Evolutionary conservation across 2,797 vertebrate genomes (phyloP).

Genomic region (Crenuchus spilurus): DNA sequence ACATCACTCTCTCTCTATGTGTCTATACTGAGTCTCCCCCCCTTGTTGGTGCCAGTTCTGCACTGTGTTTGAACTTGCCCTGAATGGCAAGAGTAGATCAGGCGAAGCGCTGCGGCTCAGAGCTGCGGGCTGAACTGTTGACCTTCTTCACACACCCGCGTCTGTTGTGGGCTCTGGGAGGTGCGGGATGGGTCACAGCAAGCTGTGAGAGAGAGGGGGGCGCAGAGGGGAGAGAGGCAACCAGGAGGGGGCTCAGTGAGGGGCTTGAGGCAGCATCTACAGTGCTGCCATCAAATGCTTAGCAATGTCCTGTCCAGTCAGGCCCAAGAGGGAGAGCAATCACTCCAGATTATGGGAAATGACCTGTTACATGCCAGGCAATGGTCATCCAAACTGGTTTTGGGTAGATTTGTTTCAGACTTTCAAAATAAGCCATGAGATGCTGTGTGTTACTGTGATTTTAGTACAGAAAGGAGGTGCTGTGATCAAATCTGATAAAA

Average conservation of each 20-base stretch:
- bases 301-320: conserved; percentile 50
- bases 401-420: neutral
- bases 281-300: conserved; percentile 34
- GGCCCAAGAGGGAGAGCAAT: neutral
- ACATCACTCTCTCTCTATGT: conserved; percentile 59
- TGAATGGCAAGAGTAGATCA: conserved; percentile 82
- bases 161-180: conserved; percentile 81
- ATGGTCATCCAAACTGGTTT: neutral
- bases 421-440: neutral
- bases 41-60: conserved; percentile 73
- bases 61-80: conserved; percentile 82
- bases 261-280: conserved; percentile 23
- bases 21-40: neutral
- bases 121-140: conserved; percentile 81
- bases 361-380: neutral
- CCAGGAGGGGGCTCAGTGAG: conserved; percentile 11
- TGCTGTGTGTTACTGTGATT: neutral
- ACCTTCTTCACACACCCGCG: conserved; percentile 84
- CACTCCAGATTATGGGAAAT: neutral
- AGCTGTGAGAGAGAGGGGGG: conserved; percentile 62
- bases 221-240: conserved; percentile 28
- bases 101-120: conserved; percentile 78
- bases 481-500: too few relatives aligned
- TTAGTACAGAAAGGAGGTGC: too few relatives aligned
- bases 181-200: conserved; percentile 83